Base-by-base conservation (phyloP, 2,113 vertebrate genomes). In the Vimba vimba region DNA sequence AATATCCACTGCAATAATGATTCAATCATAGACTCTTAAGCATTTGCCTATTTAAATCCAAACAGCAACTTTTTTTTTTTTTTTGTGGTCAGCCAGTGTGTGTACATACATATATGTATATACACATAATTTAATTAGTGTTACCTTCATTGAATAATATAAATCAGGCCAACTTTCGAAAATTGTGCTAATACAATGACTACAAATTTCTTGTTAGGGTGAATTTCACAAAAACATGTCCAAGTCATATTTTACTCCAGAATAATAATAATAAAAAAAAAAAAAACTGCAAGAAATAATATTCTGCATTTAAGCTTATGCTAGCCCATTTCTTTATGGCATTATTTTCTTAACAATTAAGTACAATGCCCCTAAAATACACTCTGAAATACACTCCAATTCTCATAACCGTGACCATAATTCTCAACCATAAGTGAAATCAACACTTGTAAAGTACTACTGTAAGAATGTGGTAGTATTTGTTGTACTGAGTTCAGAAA, bases 241-340 rank as follows among this genome's bases (percentile, higher is more conserved):
- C 23, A 74, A 74, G 71, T 74, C 71, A 74, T 25, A 47, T 74
- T 74, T 74, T 74, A 74, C 71, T 6, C n/a, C 12, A 47, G n/a
- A 47, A 66, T 66, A 66, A 45, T 1, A 74, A 62, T 0, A 12
- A 25, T 12, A 21, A 23, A 73, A 39, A 23, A 6, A 21, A 21
- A 39, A 21, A 33, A 60, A 27, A 30, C 27, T 4, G 15, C 2
- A 69, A 21, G 1, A 6, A 7, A 47, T 62, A 17, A 17, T n/a
- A 73, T 73, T 43, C 39, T 39, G 21, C 21, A n/a, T 39, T 36
- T 0, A 2, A 21, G 55, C 19, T 17, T 55, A 17, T 19, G 52
- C 19, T 55, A 6, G 52, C 5, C 17, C 17, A 21, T 55, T 19
- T 19, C 50, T 17, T 52, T 52, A 4, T 52, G 50, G 4, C 17